Conservation (phyloP, 2,113 vertebrate genomes). For the Oophaga pumilio region DNA sequence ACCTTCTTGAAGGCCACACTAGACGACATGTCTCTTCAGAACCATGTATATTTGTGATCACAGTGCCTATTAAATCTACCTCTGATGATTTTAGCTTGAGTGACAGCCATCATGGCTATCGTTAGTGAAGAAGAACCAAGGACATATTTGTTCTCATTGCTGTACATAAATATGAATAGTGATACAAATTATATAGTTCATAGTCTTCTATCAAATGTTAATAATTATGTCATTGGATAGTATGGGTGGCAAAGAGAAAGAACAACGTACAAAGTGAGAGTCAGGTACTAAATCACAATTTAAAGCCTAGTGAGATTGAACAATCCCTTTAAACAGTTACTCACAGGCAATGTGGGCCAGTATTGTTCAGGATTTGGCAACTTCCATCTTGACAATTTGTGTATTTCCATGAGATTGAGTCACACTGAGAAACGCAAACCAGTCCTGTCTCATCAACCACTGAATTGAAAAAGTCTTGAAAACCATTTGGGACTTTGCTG, state of each 20-base stretch:
- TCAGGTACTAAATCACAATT: neutral
- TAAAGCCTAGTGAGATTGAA: neutral
- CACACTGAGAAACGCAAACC: constrained; percentile 60
- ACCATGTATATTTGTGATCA: too few relatives aligned
- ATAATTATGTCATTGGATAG: too few relatives aligned
- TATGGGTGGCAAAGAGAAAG: neutral
- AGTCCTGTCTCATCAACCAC: neutral
- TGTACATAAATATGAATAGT: neutral
- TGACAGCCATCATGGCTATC: too few relatives aligned
- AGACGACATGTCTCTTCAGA: too few relatives aligned
- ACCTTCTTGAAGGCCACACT: too few relatives aligned
- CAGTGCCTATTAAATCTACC: too few relatives aligned
- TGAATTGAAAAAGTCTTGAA: constrained; percentile 46
- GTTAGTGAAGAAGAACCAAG: neutral
- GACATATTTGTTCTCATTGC: neutral
- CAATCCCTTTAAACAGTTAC: neutral
- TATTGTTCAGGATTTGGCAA: neutral
- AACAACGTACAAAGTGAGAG: neutral
- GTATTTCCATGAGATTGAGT: fast-evolving
- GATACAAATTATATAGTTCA: neutral
- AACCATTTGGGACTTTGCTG: neutral
- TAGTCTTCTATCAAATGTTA: neutral
- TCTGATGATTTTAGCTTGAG: too few relatives aligned
- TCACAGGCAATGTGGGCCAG: constrained; percentile 58
- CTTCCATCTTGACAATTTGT: constrained; percentile 48